Conservation (phyloP, 2,888 invertebrate genomes). For the Ichneumon xanthorius region DNA sequence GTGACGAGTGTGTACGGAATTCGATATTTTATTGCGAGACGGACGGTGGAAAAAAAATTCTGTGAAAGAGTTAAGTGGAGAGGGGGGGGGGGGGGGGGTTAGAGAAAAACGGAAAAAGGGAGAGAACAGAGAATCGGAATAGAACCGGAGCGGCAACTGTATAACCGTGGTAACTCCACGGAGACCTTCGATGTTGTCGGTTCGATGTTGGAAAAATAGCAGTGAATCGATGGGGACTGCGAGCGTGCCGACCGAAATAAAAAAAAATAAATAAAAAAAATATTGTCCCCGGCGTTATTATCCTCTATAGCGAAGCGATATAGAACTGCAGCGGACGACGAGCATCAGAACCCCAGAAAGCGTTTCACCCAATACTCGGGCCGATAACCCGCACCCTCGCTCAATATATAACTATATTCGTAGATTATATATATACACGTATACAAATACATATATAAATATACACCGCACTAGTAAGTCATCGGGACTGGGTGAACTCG, state of each 20-base stretch:
- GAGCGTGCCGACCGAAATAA: conserved; percentile 50
- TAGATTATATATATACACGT: background rate
- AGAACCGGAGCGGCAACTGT: conserved; percentile 4
- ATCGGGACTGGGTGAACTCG: conserved; percentile 33
- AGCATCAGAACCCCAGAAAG: conserved; percentile 17
- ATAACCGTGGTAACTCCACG: conserved; percentile 20
- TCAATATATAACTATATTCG: conserved; percentile 12
- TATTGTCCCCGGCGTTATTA: conserved; percentile 58
- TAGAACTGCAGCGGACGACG: conserved; percentile 34
- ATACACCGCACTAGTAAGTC: conserved; percentile 6
- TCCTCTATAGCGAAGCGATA: conserved; percentile 62
- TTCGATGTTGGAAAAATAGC: conserved; percentile 60
- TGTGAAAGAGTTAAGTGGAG: conserved; percentile 23
- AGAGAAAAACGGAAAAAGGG: conserved; percentile 5
- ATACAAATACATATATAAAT: background rate
- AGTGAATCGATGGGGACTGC: conserved; percentile 27
- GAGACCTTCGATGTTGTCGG: conserved; percentile 45
- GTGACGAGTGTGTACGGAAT: conserved; percentile 67
- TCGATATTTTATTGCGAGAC: conserved; percentile 70
- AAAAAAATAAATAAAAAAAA: conserved; percentile 26
- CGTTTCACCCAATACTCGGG: conserved; percentile 63
- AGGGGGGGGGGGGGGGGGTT: background rate
- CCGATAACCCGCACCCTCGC: conserved; percentile 56
- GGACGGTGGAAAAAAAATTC: conserved; percentile 49
- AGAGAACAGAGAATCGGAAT: conserved; percentile 16